Evolutionary conservation across 2,797 vertebrate genomes (phyloP).

Genomic region (Sardinella longiceps): DNA sequence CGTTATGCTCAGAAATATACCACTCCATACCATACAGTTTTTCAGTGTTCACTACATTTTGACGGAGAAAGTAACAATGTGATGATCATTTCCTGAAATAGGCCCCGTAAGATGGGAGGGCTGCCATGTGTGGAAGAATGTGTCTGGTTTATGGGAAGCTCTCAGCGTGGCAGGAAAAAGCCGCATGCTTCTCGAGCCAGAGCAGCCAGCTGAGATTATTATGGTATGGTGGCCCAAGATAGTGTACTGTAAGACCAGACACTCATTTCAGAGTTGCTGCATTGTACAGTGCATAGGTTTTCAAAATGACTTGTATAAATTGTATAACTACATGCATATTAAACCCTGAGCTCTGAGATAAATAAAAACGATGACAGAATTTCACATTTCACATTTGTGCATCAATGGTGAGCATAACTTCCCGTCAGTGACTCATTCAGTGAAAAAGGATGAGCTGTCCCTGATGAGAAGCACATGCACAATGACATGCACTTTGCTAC

Average conservation of each 20-base stretch:
- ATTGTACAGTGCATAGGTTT: too few species aligned
- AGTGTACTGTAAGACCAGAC: not conserved
- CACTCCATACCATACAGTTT: not conserved
- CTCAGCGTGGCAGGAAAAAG: not conserved
- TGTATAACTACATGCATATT: too few species aligned
- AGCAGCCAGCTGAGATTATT: not conserved
- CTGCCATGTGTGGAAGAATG: not conserved
- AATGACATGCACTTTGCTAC: not conserved
- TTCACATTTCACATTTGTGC: not conserved
- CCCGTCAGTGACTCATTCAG: not conserved
- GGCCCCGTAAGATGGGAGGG: not conserved
- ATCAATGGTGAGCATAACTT: not conserved
- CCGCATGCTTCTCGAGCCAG: not conserved
- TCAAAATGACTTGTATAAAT: too few species aligned
- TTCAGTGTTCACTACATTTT: not conserved
- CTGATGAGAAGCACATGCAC: not conserved
- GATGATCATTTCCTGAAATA: constrained; percentile 12
- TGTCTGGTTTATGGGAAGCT: not conserved
- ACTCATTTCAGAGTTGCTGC: too few species aligned
- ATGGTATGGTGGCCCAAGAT: not conserved
- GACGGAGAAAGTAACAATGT: not conserved
- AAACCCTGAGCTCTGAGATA: too few species aligned
- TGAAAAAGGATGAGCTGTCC: not conserved
- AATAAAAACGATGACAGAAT: not conserved
- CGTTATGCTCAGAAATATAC: not conserved